Percentiles rank a stretch among this genome's conserved stretches.
These are phyloP conservation scores for Cyclopterus lumpus DNA, from an alignment of 2,797 vertebrate genomes.

Conservation along the genomic window DNA sequence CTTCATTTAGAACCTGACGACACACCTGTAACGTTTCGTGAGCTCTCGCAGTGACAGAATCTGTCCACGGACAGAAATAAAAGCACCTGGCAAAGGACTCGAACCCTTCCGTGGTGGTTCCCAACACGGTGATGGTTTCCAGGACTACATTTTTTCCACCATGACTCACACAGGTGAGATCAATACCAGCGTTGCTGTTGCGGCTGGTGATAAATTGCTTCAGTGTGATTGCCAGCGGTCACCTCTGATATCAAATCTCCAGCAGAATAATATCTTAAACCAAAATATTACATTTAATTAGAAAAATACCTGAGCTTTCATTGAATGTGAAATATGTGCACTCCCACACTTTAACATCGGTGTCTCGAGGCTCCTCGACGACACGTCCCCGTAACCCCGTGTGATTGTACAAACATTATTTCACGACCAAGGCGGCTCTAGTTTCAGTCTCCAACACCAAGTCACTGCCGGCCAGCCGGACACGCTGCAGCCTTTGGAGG, in stretches of 20 bases:
- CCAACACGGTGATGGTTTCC: not conserved
- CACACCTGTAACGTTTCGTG: not conserved
- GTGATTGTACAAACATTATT: slow-evolving; percentile 39
- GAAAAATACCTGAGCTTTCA: not conserved
- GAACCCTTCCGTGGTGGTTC: not conserved
- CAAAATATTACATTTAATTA: not conserved
- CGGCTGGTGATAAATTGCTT: not conserved
- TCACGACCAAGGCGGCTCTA: slow-evolving; percentile 4
- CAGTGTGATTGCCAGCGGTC: not conserved
- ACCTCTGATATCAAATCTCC: not conserved
- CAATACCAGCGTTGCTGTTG: not conserved
- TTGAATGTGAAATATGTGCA: not conserved
- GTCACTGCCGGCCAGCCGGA: slow-evolving; percentile 23
- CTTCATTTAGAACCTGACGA: not conserved
- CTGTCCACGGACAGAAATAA: not conserved
- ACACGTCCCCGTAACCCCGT: slow-evolving; percentile 12
- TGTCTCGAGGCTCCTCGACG: slow-evolving; percentile 1
- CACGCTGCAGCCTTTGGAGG: slow-evolving; percentile 43
- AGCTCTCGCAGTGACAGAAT: not conserved
- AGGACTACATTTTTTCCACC: not conserved
- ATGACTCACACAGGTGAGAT: not conserved
- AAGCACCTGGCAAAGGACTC: not conserved
- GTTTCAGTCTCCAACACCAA: slow-evolving; percentile 3
- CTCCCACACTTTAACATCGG: slow-evolving; percentile 10
- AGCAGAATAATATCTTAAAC: not conserved